Evolutionary conservation across 2,113 vertebrate genomes (phyloP).

Genomic region (Ageneiosus marmoratus): DNA sequence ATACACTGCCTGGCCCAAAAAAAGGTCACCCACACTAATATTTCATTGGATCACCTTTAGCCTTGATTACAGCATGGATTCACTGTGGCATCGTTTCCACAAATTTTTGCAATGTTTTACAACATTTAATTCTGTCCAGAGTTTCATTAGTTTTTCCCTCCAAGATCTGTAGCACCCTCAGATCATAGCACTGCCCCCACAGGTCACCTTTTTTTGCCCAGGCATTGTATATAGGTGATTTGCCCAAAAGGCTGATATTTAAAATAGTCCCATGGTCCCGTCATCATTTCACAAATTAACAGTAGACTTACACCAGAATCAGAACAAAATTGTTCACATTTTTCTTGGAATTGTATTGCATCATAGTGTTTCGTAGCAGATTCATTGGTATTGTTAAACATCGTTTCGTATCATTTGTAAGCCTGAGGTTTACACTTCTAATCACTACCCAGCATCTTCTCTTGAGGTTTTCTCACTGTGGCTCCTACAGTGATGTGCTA

Average conservation of each 20-base stretch:
- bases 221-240: neutral
- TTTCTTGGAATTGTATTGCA: neutral
- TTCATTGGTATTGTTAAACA: neutral
- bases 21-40: too few species aligned
- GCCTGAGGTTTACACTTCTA: neutral
- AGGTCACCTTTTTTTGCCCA: too few species aligned
- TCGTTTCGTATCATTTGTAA: neutral
- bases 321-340: neutral
- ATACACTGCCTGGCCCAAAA: too few species aligned
- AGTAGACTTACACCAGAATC: neutral
- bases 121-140: too few species aligned
- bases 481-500: slow-evolving; percentile 56
- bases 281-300: neutral
- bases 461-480: slow-evolving; percentile 19
- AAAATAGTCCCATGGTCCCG: neutral
- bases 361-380: neutral
- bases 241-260: neutral
- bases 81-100: too few species aligned
- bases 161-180: too few species aligned
- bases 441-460: neutral
- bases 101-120: too few species aligned
- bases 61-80: too few species aligned
- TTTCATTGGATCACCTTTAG: too few species aligned
- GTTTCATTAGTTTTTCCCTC: too few species aligned
- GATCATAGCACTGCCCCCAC: too few species aligned